Percentiles rank a stretch among this genome's conserved stretches.
Evolutionary conservation across 2,888 invertebrate species (phyloP).

Genomic region (Pyrgus malvae): DNA sequence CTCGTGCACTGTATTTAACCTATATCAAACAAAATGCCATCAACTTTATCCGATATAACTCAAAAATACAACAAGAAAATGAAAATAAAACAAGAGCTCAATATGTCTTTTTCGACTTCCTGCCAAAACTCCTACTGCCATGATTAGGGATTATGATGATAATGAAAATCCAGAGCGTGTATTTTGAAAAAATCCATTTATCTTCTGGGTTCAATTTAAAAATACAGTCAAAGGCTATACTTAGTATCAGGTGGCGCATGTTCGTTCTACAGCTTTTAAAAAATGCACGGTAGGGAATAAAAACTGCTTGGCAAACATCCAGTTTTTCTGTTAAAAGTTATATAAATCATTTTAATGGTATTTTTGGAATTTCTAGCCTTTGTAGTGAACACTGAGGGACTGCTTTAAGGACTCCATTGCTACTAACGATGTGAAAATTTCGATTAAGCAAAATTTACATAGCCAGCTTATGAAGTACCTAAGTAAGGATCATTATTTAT

Average conservation of each 20-base stretch:
- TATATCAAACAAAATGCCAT: no score
- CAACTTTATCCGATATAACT: no score
- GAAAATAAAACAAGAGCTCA: no score
- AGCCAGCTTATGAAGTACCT: neutral
- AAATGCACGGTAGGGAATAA: constrained; percentile 21
- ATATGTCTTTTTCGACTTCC: no score
- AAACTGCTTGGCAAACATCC: constrained; percentile 20
- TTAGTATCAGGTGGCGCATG: constrained; percentile 8
- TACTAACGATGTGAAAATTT: no score
- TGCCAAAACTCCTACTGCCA: no score
- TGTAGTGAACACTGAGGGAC: constrained; percentile 1
- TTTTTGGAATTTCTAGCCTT: constrained; percentile 1
- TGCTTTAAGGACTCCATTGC: neutral
- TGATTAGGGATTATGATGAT: no score
- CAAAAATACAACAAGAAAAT: no score
- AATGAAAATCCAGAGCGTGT: no score
- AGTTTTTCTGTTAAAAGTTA: constrained; percentile 19
- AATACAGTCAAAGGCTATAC: constrained; percentile 4
- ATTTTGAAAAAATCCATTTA: neutral
- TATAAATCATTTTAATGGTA: constrained; percentile 14
- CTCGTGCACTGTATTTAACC: no score
- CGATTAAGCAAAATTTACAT: no score
- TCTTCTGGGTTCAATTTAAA: constrained; percentile 18
- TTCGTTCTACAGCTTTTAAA: constrained; percentile 14
- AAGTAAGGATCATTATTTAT: no score